Percentiles rank a stretch among this genome's conserved stretches.
These are phyloP conservation scores for Eupeodes latifasciatus DNA, from an alignment of 2,888 invertebrate genomes.

Conservation along the genomic window DNA sequence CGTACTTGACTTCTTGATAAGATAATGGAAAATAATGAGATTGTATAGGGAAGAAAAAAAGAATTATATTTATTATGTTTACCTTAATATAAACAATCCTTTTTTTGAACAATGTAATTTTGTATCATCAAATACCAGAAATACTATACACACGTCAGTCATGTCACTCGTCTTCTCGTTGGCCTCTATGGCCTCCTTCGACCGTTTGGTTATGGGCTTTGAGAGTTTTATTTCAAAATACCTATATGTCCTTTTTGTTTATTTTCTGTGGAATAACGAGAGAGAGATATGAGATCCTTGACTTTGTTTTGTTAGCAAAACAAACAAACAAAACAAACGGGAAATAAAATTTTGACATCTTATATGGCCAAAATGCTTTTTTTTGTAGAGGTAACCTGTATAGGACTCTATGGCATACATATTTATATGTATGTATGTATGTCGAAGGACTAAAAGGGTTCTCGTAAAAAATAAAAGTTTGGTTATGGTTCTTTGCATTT, in stretches of 20 bases:
- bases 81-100: slow-evolving; percentile 14
- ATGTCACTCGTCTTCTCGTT: too few species aligned
- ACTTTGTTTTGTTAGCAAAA: slow-evolving; percentile 30
- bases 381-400: too few species aligned
- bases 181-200: not conserved
- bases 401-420: too few species aligned
- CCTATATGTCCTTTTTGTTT: not conserved
- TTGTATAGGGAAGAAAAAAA: slow-evolving; percentile 4
- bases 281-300: slow-evolving; percentile 11
- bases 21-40: slow-evolving; percentile 59
- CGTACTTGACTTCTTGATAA: slow-evolving; percentile 46
- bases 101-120: slow-evolving; percentile 42
- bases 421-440: not conserved
- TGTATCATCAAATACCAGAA: slow-evolving; percentile 36
- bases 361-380: not conserved
- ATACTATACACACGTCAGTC: not conserved
- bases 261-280: not conserved
- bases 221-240: not conserved
- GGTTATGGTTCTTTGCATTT: not conserved
- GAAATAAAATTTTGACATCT: slow-evolving; percentile 51
- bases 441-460: slow-evolving; percentile 16
- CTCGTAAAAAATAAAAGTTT: not conserved
- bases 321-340: slow-evolving; percentile 12
- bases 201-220: slow-evolving; percentile 21
- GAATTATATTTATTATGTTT: slow-evolving; percentile 36